Percentiles rank a stretch among this genome's conserved stretches.
Evolutionary conservation across 2,797 vertebrate genomes (phyloP).

Genomic region (Neosilurus mollespiculum): DNA sequence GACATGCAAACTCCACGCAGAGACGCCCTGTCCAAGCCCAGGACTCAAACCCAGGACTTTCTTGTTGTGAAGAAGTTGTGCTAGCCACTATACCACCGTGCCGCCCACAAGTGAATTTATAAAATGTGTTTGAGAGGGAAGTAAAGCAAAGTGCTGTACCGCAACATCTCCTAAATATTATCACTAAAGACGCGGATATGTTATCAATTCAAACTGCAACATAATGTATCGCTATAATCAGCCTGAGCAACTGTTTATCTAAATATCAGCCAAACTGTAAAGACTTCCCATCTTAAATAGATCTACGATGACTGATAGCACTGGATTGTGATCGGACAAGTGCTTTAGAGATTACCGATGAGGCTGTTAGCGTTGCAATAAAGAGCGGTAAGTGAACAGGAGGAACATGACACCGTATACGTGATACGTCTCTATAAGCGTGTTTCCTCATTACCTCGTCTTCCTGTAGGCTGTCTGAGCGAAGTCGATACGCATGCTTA

Average conservation of each 20-base stretch:
- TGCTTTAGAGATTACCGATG: slow-evolving; percentile 19
- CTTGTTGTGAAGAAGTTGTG: too few species aligned
- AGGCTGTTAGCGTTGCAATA: slow-evolving; percentile 20
- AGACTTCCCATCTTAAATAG: neutral
- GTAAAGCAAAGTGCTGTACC: neutral
- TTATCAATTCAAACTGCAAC: neutral
- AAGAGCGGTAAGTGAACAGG: slow-evolving; percentile 3
- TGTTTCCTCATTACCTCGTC: slow-evolving; percentile 22
- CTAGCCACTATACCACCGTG: too few species aligned
- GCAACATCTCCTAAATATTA: neutral
- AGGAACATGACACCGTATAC: slow-evolving; percentile 38
- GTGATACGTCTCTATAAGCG: slow-evolving; percentile 30
- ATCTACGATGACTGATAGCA: neutral
- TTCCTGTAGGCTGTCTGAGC: slow-evolving; percentile 29
- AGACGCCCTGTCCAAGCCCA: too few species aligned
- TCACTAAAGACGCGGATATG: neutral
- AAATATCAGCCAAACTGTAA: neutral
- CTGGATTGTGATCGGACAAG: neutral
- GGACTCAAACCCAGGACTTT: too few species aligned
- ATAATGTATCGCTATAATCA: neutral
- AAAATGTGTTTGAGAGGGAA: neutral
- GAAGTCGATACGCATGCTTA: slow-evolving; percentile 8
- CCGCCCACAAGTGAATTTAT: neutral
- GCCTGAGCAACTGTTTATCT: neutral
- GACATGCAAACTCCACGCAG: too few species aligned